Conservation (phyloP, 2,888 invertebrate genomes). For the Periphyllus acericola region DNA sequence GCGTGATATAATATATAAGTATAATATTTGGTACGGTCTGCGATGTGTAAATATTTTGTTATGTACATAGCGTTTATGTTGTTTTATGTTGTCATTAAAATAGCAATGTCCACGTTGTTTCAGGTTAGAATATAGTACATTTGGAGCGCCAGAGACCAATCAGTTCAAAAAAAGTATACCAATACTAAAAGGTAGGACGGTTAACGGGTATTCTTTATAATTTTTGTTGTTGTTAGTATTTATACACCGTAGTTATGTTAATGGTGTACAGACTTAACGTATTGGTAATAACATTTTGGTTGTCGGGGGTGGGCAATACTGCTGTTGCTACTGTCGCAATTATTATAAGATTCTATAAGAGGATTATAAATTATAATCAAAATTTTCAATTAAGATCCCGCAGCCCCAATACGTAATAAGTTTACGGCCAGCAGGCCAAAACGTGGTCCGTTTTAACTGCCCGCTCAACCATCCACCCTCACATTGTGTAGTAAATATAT, state of each 20-base stretch:
- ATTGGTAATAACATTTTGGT: neutral
- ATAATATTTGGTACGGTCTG: neutral
- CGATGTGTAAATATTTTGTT: neutral
- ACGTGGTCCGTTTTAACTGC: no score
- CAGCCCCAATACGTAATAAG: neutral
- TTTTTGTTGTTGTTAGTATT: neutral
- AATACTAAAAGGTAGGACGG: slow-evolving; percentile 64
- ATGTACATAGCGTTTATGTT: neutral
- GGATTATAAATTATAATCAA: neutral
- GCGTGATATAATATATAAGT: neutral
- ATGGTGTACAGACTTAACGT: neutral
- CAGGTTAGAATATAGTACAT: slow-evolving; percentile 48
- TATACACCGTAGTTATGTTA: neutral
- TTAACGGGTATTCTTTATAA: neutral
- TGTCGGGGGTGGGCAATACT: neutral
- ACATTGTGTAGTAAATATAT: no score
- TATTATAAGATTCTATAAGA: neutral
- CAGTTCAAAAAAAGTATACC: slow-evolving; percentile 50
- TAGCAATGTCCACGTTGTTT: slow-evolving; percentile 23
- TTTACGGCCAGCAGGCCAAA: neutral
- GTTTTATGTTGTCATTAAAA: neutral
- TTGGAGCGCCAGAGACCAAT: slow-evolving; percentile 32
- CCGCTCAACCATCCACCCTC: no score
- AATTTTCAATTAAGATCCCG: neutral
- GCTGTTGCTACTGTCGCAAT: neutral